Evolutionary conservation across 2,113 vertebrate species (phyloP).

Genomic region (Cyphomyrus discorhynchus): DNA sequence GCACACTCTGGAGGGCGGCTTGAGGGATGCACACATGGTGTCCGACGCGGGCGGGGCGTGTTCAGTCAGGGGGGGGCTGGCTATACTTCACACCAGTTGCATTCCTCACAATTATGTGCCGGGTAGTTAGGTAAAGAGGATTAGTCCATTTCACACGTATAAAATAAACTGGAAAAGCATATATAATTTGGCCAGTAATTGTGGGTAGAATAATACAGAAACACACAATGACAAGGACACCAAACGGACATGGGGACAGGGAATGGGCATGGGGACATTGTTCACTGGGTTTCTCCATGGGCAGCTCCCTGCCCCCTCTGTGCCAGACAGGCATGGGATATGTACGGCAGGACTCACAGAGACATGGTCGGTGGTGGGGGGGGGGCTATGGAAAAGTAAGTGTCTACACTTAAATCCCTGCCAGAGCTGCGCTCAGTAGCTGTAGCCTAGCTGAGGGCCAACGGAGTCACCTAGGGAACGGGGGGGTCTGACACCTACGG

Average conservation of each 20-base stretch:
- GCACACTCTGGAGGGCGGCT: not conserved
- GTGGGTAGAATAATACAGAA: not conserved
- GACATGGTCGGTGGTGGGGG: not conserved
- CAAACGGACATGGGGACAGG: not conserved
- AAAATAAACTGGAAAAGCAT: not conserved
- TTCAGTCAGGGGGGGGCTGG: not conserved
- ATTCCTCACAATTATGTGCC: not conserved
- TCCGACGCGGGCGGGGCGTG: not conserved
- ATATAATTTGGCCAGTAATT: not conserved
- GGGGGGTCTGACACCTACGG: not conserved
- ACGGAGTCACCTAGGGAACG: not conserved
- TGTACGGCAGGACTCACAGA: not conserved
- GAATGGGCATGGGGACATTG: not conserved
- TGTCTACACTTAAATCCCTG: not conserved
- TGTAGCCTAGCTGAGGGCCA: not conserved
- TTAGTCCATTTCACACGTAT: not conserved
- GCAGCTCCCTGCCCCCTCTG: not conserved
- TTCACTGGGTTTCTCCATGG: not conserved
- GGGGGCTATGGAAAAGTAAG: not conserved
- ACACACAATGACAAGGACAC: not conserved
- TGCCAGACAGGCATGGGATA: not conserved
- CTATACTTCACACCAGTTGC: not conserved
- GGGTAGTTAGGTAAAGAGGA: not conserved
- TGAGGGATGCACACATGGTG: not conserved
- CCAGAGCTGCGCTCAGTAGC: not conserved